A percentile compares a stretch with the other conserved stretches of the same genome.
phyloP scores from a whole-genome alignment of 2,113 vertebrate genomes.

The Orycteropus afer region DNA sequence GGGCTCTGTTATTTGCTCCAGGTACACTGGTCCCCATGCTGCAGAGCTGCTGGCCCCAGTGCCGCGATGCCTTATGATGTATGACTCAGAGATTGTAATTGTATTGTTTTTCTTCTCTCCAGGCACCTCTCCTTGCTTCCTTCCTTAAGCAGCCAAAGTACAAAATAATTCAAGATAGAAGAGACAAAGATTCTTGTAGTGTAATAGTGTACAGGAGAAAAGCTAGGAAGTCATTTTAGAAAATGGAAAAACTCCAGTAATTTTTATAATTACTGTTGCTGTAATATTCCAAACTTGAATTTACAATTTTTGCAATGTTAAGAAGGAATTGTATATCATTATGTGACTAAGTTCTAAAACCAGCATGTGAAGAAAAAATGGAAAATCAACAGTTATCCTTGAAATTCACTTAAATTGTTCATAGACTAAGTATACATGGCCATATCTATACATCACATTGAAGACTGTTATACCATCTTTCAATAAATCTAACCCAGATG shows the following conservation, averaged over 20 bases:
- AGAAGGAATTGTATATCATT: background rate
- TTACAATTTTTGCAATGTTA: background rate
- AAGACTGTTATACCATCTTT: background rate
- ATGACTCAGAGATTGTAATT: background rate
- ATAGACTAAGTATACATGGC: background rate
- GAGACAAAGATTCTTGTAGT: background rate
- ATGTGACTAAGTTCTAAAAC: background rate
- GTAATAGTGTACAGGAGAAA: background rate
- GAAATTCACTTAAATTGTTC: background rate
- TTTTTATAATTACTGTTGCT: background rate
- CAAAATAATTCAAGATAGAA: constrained; percentile 12
- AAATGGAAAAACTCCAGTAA: background rate
- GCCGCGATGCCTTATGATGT: background rate
- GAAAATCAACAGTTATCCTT: background rate
- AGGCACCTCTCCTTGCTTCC: background rate
- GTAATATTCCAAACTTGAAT: background rate
- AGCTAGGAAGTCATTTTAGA: background rate
- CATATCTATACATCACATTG: background rate
- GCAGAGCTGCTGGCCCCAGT: background rate
- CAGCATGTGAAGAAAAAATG: background rate
- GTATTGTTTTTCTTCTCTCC: background rate
- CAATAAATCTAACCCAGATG: background rate
- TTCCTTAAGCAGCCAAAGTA: background rate
- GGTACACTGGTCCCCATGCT: background rate
- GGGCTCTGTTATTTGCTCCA: background rate